Evolutionary conservation across 1,140 invertebrate genomes (phyloP), one percentile per base, ranked within the genome.

Genomic region (Procambarus virginalis): DNA sequence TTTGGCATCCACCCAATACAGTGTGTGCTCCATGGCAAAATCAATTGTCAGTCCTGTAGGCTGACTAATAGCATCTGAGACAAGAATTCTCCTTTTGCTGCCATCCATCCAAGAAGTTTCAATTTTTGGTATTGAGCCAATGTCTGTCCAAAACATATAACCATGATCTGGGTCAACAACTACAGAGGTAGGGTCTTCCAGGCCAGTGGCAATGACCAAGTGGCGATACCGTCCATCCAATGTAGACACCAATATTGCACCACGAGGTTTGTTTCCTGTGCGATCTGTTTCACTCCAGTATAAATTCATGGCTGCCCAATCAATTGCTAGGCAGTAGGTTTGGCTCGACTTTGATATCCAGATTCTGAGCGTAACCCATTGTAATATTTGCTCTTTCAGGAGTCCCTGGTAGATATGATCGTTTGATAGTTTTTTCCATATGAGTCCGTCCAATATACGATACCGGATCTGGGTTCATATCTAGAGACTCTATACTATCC

Each of bases 1-100:
- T 93, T 99, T 99, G 0, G 96, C 96, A 93, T 99, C 99, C 0
- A 97, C 97, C 98, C 98, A 99, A 93, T 98, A 99, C 2, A 99
- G 94, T 0, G 97, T 95, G 93, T 98, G 97, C 86, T 97, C 96
- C 95, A 97, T 97, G 0, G 96, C 95, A 92, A 97, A 97, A 93
- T 99, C 99, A 48, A 99, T 96, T 0, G 97, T 95, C 0, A 99
- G 93, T 0, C 98, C 98, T 2, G 97, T 96, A 0, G 98, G 98
- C 93, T 97, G 96, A 10, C 97, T 95, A 8, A 99, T 95, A 90
- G 95, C 94, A 68, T 97, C 96, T 0, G 96, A 96, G 2, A 99
- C 96, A 2, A 99, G 93, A 0, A 96, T 95, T 90, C 96, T 95
- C 6, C 98, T 95, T 93, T 97, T 97, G 0, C 96, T 97, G 0